Evolutionary conservation across 2,797 vertebrate species (phyloP).

Genomic region (Moxostoma hubbsi): DNA sequence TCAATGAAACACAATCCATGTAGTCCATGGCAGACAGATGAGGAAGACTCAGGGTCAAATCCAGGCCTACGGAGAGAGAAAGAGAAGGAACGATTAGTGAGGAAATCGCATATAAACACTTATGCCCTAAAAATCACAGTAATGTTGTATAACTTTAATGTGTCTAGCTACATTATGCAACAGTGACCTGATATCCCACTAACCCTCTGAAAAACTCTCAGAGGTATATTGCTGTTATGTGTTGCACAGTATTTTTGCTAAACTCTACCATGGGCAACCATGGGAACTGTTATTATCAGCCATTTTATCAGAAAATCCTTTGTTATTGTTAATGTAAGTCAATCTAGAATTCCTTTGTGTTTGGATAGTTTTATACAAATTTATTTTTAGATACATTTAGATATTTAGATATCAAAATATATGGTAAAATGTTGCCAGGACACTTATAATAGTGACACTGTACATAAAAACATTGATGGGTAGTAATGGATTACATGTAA

Average conservation of each 20-base stretch:
- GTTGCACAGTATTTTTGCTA: slow-evolving; percentile 15
- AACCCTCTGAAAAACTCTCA: slow-evolving; percentile 44
- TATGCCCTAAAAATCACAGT: slow-evolving; percentile 28
- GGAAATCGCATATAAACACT: slow-evolving; percentile 20
- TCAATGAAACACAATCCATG: slow-evolving; percentile 23
- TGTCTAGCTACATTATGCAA: slow-evolving; percentile 43
- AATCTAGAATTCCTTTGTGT: too few relatives aligned
- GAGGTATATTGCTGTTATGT: not conserved
- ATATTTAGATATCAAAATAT: too few relatives aligned
- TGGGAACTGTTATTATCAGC: too few relatives aligned
- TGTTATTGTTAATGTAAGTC: too few relatives aligned
- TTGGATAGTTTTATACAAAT: too few relatives aligned
- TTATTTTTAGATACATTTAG: too few relatives aligned
- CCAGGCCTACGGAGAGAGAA: slow-evolving; percentile 23
- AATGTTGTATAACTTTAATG: not conserved
- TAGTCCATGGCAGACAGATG: slow-evolving; percentile 52
- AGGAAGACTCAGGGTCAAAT: slow-evolving; percentile 32
- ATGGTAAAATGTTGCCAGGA: too few relatives aligned
- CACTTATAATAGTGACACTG: too few relatives aligned
- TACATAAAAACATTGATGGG: too few relatives aligned
- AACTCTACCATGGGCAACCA: too few relatives aligned
- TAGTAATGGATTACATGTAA: too few relatives aligned
- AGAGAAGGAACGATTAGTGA: not conserved
- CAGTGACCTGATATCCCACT: slow-evolving; percentile 46
- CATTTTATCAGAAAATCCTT: too few relatives aligned